Evolutionary conservation across 1,140 invertebrate species (phyloP).

Genomic region (Batillaria attramentaria): DNA sequence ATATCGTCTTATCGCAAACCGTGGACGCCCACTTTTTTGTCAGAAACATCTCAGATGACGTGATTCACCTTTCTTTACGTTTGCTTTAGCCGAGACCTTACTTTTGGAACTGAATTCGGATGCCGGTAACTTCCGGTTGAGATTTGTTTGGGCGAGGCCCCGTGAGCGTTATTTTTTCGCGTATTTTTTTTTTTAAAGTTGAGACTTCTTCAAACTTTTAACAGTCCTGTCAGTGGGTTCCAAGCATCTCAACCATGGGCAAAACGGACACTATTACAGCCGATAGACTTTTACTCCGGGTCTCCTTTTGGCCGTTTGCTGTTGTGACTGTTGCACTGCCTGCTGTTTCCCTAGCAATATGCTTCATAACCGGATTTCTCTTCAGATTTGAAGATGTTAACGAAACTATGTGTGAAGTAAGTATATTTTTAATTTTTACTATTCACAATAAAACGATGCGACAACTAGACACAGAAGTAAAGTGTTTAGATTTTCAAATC

Average conservation of each 20-base stretch:
- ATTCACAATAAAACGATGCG: no score
- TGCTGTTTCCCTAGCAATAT: slow-evolving; percentile 84
- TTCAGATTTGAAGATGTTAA: slow-evolving; percentile 93
- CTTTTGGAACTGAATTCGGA: no score
- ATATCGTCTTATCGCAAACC: no score
- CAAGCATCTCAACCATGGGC: neutral
- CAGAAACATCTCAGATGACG: no score
- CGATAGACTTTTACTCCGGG: neutral
- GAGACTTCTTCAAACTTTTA: no score
- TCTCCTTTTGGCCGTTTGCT: slow-evolving; percentile 81
- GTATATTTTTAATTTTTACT: slow-evolving; percentile 68
- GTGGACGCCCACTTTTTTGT: no score
- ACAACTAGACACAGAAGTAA: neutral
- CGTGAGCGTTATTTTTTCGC: no score
- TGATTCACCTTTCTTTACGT: no score
- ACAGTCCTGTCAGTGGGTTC: neutral
- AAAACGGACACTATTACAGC: neutral
- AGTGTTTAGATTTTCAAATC: neutral
- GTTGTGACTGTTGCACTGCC: slow-evolving; percentile 86
- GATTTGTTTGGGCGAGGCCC: no score
- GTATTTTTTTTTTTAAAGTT: no score
- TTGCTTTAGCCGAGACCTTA: no score
- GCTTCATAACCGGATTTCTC: slow-evolving; percentile 88
- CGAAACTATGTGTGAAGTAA: slow-evolving; percentile 91
- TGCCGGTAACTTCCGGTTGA: no score